phyloP scores from a whole-genome alignment of 2,797 vertebrate species.

The Melanotaenia maccullochi region DNA sequence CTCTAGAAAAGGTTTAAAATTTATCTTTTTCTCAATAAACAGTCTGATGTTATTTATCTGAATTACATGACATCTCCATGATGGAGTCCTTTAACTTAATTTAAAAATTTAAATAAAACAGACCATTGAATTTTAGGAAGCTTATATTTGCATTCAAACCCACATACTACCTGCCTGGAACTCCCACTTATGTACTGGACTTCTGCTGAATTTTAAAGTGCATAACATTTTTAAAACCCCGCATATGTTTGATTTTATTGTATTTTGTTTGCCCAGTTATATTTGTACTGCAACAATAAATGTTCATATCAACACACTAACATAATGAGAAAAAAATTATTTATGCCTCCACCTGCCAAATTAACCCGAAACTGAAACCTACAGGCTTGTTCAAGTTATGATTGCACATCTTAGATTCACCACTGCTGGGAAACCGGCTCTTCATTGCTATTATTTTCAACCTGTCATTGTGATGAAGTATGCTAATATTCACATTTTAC shows the following conservation, averaged over 20 bases:
- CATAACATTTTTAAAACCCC: constrained; percentile 29
- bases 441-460: constrained; percentile 33
- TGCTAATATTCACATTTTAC: constrained; percentile 69
- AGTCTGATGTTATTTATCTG: too few species aligned
- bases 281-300: constrained; percentile 33
- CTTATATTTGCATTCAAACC: background rate
- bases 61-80: too few species aligned
- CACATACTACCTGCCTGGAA: rapidly evolving
- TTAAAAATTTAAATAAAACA: too few species aligned
- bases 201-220: constrained; percentile 15
- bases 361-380: constrained; percentile 26
- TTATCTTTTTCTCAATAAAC: too few species aligned
- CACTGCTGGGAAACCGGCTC: constrained; percentile 33
- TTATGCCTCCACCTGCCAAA: constrained; percentile 22
- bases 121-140: too few species aligned
- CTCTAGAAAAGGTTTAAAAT: too few species aligned
- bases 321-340: constrained; percentile 35
- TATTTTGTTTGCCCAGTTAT: constrained; percentile 34
- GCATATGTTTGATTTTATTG: constrained; percentile 43
- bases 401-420: constrained; percentile 6
- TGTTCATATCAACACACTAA: constrained; percentile 21
- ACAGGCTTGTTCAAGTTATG: constrained; percentile 19
- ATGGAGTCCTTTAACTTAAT: too few species aligned
- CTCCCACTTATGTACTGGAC: background rate
- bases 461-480: constrained; percentile 67